A percentile compares a stretch with the other conserved stretches of the same genome.
These are phyloP conservation scores for Pseudolycoriella hygida DNA, from an alignment of 2,888 invertebrate genomes.

Conservation along the genomic window DNA sequence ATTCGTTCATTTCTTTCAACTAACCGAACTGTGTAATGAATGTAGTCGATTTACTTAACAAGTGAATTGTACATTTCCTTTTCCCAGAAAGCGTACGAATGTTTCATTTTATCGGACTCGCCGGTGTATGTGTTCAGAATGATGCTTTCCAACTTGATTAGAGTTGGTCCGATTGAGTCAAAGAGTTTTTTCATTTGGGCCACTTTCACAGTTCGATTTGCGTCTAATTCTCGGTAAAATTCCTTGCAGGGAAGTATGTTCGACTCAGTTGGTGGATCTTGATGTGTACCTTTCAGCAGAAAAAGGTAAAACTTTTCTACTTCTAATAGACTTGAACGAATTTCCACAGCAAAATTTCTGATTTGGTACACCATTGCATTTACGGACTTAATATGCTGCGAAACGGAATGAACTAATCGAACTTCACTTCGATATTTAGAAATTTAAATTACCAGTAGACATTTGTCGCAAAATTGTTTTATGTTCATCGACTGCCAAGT, in stretches of 20 bases:
- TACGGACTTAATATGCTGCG: slow-evolving; percentile 35
- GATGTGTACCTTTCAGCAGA: background rate
- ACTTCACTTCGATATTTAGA: background rate
- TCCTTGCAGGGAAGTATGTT: slow-evolving; percentile 17
- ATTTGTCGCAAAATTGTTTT: slow-evolving; percentile 45
- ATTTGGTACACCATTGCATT: slow-evolving; percentile 49
- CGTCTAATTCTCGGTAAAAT: slow-evolving; percentile 55
- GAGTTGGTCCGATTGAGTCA: slow-evolving; percentile 59
- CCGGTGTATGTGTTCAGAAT: slow-evolving; percentile 67
- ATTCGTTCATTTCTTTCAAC: background rate
- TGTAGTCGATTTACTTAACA: slow-evolving; percentile 29
- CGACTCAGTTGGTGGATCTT: background rate
- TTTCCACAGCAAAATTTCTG: slow-evolving; percentile 45
- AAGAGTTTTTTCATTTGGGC: slow-evolving; percentile 54
- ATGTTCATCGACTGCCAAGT: slow-evolving; percentile 80
- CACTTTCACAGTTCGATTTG: slow-evolving; percentile 47
- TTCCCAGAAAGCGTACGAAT: slow-evolving; percentile 72
- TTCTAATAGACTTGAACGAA: slow-evolving; percentile 36
- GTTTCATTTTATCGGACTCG: slow-evolving; percentile 47
- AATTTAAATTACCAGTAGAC: slow-evolving; percentile 21
- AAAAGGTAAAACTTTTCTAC: slow-evolving; percentile 41
- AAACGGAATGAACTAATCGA: background rate
- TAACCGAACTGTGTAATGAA: background rate
- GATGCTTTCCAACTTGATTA: slow-evolving; percentile 72
- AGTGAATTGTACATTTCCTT: slow-evolving; percentile 53